Base-by-base conservation (phyloP, 2,113 vertebrate species). In the Seriola rivoliana region DNA sequence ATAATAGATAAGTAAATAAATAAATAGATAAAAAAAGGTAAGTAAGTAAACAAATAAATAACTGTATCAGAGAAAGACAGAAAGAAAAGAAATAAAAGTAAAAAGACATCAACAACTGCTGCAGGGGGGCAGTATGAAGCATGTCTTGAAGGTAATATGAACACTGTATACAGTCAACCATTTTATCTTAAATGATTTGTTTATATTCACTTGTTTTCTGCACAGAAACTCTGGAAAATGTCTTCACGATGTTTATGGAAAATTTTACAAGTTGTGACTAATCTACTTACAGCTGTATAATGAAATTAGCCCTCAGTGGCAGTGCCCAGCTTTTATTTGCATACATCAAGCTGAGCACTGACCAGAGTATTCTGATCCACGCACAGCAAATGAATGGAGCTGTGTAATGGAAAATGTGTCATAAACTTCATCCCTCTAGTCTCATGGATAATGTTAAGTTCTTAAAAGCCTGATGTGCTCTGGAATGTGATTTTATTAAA, bases 251-350 rank as follows among this genome's bases (percentile, higher is more conserved):
- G 23, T 44, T 59, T 50, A 38, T 71, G 68, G 29, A 58, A 50
- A 36, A 32, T 6, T 59, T 64, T 11, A 62, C 9, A 16, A 60
- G 38, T 50, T 14, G 65, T 64, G 75, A 58, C 66, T 82, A 69
- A 80, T 82, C 82, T 75, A n/a, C 57, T 82, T 73, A 25, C 38
- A 71, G 36, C 48, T 72, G 32, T 42, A 10, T 70, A 70, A 74
- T 84, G 81, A 72, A 75, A 69, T 86, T 36, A 75, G 38, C 52
- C 59, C 10, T 65, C 34, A 5, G 66, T 69, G 3, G 19, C 71
- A 44, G 64, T 52, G 68, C 66, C 65, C 57, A 50, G 44, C 64
- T 55, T 75, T 68, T 57, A 77, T 73, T 40, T 68, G 64, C 40
- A 73, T 52, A 29, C 50, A 59, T 83, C 32, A 66, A 25, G 67